Percentiles rank a stretch among this genome's conserved stretches.
Evolutionary conservation across 2,797 vertebrate species (phyloP).

Genomic region (Rhinogobio ventralis): DNA sequence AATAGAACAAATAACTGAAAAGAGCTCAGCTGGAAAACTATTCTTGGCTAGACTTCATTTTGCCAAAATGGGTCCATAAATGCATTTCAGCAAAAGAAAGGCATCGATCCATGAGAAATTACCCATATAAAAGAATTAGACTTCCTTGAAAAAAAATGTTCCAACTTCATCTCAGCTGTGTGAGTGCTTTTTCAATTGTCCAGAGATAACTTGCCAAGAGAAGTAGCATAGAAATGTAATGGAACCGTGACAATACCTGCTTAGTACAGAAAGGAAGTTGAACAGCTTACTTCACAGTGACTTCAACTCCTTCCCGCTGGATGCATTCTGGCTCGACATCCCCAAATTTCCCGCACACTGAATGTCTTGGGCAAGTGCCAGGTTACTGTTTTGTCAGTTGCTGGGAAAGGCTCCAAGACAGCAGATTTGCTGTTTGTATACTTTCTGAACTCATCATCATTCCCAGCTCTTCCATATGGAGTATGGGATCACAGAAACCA

Average conservation of each 20-base stretch:
- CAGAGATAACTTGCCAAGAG: conserved; percentile 30
- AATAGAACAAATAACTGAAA: conserved; percentile 24
- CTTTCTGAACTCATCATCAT: conserved; percentile 45
- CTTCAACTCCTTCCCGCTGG: conserved; percentile 30
- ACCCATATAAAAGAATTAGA: conserved; percentile 33
- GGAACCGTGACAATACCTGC: conserved; percentile 29
- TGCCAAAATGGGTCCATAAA: conserved; percentile 42
- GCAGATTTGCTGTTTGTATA: conserved; percentile 47
- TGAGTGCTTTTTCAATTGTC: conserved; percentile 24
- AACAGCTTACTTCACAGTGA: conserved; percentile 17
- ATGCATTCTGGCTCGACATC: conserved; percentile 37
- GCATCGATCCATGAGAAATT: conserved; percentile 49
- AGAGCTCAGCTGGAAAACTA: conserved; percentile 35
- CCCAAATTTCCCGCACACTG: conserved; percentile 16
- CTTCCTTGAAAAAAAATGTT: conserved; percentile 16
- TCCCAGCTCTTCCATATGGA: conserved; percentile 49
- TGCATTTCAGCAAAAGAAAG: conserved; percentile 40
- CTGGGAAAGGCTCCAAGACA: conserved; percentile 57
- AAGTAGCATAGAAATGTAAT: conserved; percentile 22
- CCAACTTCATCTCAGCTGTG: conserved; percentile 30
- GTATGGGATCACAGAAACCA: conserved; percentile 39
- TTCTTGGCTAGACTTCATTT: conserved; percentile 37
- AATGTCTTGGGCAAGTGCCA: conserved; percentile 21
- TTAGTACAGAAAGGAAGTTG: conserved; percentile 26
- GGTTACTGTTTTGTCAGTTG: conserved; percentile 53